Evolutionary conservation across 2,888 invertebrate species (phyloP).

Genomic region (Cephonodes hylas): DNA sequence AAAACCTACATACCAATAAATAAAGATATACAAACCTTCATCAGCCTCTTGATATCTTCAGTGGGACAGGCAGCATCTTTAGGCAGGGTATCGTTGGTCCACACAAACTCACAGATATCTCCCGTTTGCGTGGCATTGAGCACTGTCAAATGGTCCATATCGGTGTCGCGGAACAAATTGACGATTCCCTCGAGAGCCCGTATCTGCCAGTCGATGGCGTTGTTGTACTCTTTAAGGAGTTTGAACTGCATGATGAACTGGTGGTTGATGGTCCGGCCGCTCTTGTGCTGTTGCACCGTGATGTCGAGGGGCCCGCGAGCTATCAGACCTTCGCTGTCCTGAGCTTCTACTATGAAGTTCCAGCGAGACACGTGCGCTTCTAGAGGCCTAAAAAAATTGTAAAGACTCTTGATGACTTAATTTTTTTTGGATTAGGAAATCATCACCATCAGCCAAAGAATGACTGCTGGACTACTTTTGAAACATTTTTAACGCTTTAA

Average conservation of each 20-base stretch:
- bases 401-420: too few relatives aligned
- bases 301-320: conserved; percentile 88
- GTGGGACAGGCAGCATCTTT: conserved; percentile 88
- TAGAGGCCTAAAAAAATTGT: conserved; percentile 82
- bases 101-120: conserved; percentile 85
- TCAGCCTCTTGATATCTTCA: conserved; percentile 85
- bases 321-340: conserved; percentile 87
- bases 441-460: too few relatives aligned
- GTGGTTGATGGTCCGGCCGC: conserved; percentile 89
- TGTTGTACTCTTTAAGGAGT: conserved; percentile 73
- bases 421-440: too few relatives aligned
- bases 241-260: conserved; percentile 87
- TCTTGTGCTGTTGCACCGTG: conserved; percentile 90
- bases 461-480: too few relatives aligned
- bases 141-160: conserved; percentile 86
- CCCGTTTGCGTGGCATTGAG: conserved; percentile 82
- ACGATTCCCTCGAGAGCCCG: conserved; percentile 82
- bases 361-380: conserved; percentile 91
- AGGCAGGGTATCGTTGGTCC: conserved; percentile 93
- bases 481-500: too few relatives aligned
- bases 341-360: conserved; percentile 90
- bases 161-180: conserved; percentile 81
- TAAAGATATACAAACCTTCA: conserved; percentile 75
- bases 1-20: too few relatives aligned
- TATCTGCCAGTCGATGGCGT: conserved; percentile 90